Evolutionary conservation across 2,888 invertebrate genomes (phyloP).

Genomic region (Alloplasta piceator): DNA sequence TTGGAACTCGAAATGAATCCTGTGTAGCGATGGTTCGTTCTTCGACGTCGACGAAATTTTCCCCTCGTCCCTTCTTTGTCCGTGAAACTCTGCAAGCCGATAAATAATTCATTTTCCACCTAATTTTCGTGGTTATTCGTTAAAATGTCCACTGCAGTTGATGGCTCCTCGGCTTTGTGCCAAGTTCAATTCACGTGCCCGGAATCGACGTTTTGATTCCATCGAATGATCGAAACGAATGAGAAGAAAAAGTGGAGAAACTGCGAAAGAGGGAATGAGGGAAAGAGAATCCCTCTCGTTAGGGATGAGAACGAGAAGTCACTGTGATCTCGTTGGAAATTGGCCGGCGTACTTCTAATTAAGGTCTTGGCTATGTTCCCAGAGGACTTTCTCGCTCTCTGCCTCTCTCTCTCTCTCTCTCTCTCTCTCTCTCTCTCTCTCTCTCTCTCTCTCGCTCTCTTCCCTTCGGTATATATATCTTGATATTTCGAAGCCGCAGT

Average conservation of each 20-base stretch:
- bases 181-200: constrained; percentile 52
- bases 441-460: not conserved
- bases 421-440: constrained; percentile 4
- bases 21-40: constrained; percentile 7
- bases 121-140: constrained; percentile 50
- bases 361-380: constrained; percentile 60
- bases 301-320: not conserved
- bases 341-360: constrained; percentile 58
- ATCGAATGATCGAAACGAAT: constrained; percentile 54
- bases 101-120: constrained; percentile 58
- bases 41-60: constrained; percentile 64
- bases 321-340: constrained; percentile 49
- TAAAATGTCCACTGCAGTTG: constrained; percentile 11
- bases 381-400: constrained; percentile 12
- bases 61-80: constrained; percentile 8
- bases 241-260: not conserved
- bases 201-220: constrained; percentile 56
- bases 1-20: constrained; percentile 65
- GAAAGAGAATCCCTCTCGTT: constrained; percentile 8
- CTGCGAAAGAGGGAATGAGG: not conserved
- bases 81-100: constrained; percentile 8
- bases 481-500: constrained; percentile 28
- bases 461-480: not conserved
- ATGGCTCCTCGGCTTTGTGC: constrained; percentile 39
- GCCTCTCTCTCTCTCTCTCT: constrained; percentile 19